phyloP scores from a whole-genome alignment of 92 coral and sea anemone species.

The Zoanthus sociatus region DNA sequence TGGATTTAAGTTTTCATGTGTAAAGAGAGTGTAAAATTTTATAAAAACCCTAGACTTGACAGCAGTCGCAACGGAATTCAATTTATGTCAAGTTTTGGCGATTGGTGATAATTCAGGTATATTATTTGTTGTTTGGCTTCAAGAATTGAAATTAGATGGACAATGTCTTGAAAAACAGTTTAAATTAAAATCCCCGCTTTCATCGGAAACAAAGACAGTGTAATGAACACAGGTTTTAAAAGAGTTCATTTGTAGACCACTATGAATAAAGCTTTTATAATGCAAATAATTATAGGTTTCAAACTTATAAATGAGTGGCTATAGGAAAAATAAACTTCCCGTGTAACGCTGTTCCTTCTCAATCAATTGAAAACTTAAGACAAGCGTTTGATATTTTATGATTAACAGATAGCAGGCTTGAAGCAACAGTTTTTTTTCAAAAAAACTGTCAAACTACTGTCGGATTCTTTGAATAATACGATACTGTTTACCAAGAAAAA shows the following conservation, averaged over 20 bases:
- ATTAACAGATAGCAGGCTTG: conserved; percentile 32
- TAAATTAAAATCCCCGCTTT: neutral
- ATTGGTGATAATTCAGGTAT: neutral
- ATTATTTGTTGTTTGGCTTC: neutral
- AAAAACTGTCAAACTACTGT: conserved; percentile 7
- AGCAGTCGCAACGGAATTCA: conserved; percentile 8
- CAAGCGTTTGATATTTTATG: conserved; percentile 12
- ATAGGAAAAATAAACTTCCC: neutral
- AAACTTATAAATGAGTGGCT: neutral
- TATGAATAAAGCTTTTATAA: neutral
- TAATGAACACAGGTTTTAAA: neutral
- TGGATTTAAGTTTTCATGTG: neutral
- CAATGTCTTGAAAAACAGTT: neutral
- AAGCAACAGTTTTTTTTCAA: neutral
- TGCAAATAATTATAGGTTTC: neutral
- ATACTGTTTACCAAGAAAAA: neutral
- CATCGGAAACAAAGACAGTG: neutral
- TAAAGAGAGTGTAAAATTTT: neutral
- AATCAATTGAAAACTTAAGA: neutral
- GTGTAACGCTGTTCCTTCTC: neutral
- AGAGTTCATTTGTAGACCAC: neutral
- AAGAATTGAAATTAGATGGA: neutral
- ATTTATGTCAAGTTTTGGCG: conserved; percentile 6
- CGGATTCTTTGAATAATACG: conserved; percentile 37
- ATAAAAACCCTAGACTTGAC: neutral